A percentile compares a stretch with the other conserved stretches of the same genome.
phyloP scores from a whole-genome alignment of 2,888 invertebrate species.

The Plebejus melissa region DNA sequence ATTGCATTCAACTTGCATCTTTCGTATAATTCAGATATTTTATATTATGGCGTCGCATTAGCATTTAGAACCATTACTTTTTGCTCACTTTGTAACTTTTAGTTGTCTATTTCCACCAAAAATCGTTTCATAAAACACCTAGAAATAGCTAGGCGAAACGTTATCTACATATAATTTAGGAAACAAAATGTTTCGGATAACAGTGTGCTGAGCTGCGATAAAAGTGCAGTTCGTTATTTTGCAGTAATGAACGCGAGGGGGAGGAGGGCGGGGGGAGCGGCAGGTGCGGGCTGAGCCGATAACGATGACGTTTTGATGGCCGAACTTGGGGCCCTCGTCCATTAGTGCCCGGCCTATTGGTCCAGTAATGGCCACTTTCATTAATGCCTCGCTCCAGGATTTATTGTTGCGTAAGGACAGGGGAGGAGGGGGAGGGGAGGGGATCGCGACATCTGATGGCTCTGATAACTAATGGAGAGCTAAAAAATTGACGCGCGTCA shows the following conservation, averaged over 20 bases:
- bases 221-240: background rate
- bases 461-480: background rate
- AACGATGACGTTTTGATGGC: conserved; percentile 21
- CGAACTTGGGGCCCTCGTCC: background rate
- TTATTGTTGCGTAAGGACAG: conserved; percentile 1
- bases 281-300: conserved; percentile 13
- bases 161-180: background rate
- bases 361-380: conserved; percentile 12
- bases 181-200: background rate
- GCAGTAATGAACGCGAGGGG: conserved; percentile 1
- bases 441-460: conserved; percentile 9
- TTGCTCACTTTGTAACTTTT: too few species aligned
- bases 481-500: background rate
- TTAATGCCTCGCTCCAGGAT: conserved; percentile 13
- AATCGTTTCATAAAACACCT: background rate
- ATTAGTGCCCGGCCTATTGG: conserved; percentile 6
- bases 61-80: too few species aligned
- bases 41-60: too few species aligned
- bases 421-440: background rate
- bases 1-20: too few species aligned
- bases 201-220: background rate
- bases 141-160: background rate
- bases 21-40: too few species aligned
- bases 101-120: background rate
- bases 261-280: background rate